Evolutionary conservation across 1,140 invertebrate species (phyloP), one percentile per base, ranked within the genome.

Genomic region (Drosophila equinoxialis): DNA sequence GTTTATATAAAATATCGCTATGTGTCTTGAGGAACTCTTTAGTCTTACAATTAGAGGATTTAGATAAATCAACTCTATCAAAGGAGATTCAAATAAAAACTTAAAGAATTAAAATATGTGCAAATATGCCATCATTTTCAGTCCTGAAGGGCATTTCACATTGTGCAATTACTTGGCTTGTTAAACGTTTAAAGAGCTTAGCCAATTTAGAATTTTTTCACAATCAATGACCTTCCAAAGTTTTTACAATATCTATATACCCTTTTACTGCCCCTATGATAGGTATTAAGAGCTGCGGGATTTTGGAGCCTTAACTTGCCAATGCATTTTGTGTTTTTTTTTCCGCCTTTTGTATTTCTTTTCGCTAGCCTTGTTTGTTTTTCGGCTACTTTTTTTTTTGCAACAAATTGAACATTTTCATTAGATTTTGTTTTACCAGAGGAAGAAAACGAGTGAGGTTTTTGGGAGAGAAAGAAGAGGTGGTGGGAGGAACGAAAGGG

Each of bases 341-440:
- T 63, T n/a, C n/a, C 55, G 35, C 51, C 23, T 69, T 65, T 58
- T 68, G 58, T 64, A 41, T 57, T 42, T 45, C 33, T 41, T 54
- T 51, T 65, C 54, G 41, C 58, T 61, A 54, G 48, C 48, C 39
- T 65, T 70, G 54, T 65, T 75, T 63, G 74, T 76, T 76, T 74
- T 66, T 57, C 70, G 54, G 63, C 71, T 61, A 33, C 51, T 26
- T 13, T 55, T 71, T 63, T 48, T 23, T 76, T 76, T 70, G 62
- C 79, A 71, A 71, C 84, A 89, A 87, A 87, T 89, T 87, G 83
- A 87, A 87, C 77, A 89, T 87, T 87, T 86, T 89, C 84, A 87
- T 89, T 87, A 76, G 79, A 79, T 83, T 86, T 87, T 71, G 76
- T 57, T 63, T 65, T 68, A 51, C 48, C 33, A 74, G 10, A 10